A percentile compares a stretch with the other conserved stretches of the same genome.
Evolutionary conservation across 2,113 vertebrate genomes (phyloP).

Genomic region (Suncus etruscus): DNA sequence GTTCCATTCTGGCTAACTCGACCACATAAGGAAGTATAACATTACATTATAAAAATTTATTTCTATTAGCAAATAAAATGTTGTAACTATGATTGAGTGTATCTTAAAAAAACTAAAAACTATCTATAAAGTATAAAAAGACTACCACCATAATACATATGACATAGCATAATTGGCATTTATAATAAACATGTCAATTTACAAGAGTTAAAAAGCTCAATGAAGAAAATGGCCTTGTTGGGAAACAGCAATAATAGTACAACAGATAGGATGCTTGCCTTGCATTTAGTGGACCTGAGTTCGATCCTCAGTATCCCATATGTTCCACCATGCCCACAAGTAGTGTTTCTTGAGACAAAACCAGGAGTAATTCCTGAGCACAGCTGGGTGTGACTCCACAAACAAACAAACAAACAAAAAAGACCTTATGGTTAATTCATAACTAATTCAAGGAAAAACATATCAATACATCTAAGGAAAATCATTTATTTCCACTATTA

Average conservation of each 20-base stretch:
- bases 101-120: background rate
- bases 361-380: too few relatives aligned
- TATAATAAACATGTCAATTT: constrained; percentile 19
- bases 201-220: background rate
- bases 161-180: background rate
- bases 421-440: background rate
- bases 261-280: too few relatives aligned
- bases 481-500: background rate
- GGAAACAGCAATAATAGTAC: too few relatives aligned
- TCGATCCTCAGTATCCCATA: too few relatives aligned
- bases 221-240: background rate
- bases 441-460: background rate
- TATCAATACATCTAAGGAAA: background rate
- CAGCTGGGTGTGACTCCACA: too few relatives aligned
- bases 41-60: background rate
- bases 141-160: background rate
- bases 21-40: background rate
- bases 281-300: too few relatives aligned
- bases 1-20: background rate
- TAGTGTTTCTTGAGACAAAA: too few relatives aligned
- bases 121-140: background rate
- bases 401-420: too few relatives aligned
- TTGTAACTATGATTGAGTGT: background rate
- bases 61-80: background rate
- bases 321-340: too few relatives aligned